phyloP scores from a whole-genome alignment of 2,113 vertebrate species.

The Hemicordylus capensis region DNA sequence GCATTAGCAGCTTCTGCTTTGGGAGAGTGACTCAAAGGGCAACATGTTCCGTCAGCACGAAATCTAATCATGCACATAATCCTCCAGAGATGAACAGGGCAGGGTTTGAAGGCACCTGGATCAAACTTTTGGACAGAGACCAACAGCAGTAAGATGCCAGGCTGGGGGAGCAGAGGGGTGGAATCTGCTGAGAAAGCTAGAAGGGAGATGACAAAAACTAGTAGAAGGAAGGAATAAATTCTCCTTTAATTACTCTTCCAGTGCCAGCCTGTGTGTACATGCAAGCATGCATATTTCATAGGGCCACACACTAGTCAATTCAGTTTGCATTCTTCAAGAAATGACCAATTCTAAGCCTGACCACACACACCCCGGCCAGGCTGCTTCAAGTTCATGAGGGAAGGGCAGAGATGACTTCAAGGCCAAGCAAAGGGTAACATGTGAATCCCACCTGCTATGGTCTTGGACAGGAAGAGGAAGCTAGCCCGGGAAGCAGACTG shows the following conservation, averaged over 20 bases:
- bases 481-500: too few relatives aligned
- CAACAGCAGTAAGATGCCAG: fast-evolving
- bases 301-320: not conserved
- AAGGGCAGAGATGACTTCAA: too few relatives aligned
- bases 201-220: not conserved
- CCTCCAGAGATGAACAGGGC: not conserved
- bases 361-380: not conserved
- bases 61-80: not conserved
- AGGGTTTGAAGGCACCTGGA: not conserved
- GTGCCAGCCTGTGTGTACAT: not conserved
- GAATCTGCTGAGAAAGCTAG: conserved; percentile 15
- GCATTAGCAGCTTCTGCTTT: not conserved
- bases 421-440: too few relatives aligned
- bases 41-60: not conserved
- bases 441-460: too few relatives aligned
- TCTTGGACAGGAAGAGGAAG: too few relatives aligned
- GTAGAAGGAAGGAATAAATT: conserved; percentile 12
- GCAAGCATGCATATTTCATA: not conserved
- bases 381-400: not conserved
- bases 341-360: not conserved
- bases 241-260: not conserved
- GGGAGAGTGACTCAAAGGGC: conserved; percentile 24
- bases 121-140: conserved; percentile 21
- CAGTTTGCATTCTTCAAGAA: not conserved
- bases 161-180: conserved; percentile 6